phyloP scores from a whole-genome alignment of 2,888 invertebrate genomes.

The Diadromus collaris region DNA sequence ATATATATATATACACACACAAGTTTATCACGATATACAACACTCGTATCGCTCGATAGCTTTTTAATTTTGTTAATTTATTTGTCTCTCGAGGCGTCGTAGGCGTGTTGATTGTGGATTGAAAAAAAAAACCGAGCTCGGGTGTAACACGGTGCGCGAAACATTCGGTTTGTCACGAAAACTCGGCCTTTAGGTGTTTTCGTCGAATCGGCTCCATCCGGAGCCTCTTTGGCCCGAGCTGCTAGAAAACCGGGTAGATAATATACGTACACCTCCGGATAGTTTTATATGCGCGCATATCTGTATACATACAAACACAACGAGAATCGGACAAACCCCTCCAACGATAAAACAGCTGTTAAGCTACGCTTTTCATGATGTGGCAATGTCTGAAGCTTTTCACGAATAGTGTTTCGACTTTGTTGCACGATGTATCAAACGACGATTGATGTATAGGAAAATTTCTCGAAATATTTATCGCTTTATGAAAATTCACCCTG shows the following conservation, averaged over 20 bases:
- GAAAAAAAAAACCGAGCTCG: neutral
- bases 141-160: neutral
- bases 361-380: slow-evolving; percentile 42
- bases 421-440: neutral
- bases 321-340: slow-evolving; percentile 46
- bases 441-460: neutral
- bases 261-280: slow-evolving; percentile 8
- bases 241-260: slow-evolving; percentile 53
- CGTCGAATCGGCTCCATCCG: slow-evolving; percentile 39
- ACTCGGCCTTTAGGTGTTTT: slow-evolving; percentile 42
- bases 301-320: slow-evolving; percentile 14
- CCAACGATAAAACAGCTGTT: slow-evolving; percentile 50
- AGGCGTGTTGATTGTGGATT: neutral
- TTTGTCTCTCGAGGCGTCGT: neutral
- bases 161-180: slow-evolving; percentile 19
- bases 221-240: slow-evolving; percentile 29
- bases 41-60: slow-evolving; percentile 4
- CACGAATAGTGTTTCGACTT: neutral
- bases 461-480: slow-evolving; percentile 22
- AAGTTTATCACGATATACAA: slow-evolving; percentile 11
- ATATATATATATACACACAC: neutral
- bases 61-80: slow-evolving; percentile 1
- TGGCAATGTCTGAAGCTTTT: slow-evolving; percentile 2
- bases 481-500: slow-evolving; percentile 37
- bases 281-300: slow-evolving; percentile 1